Evolutionary conservation across 2,797 vertebrate species (phyloP), one percentile per base, ranked within the genome.

Genomic region (Halcyon smyrnensis): DNA sequence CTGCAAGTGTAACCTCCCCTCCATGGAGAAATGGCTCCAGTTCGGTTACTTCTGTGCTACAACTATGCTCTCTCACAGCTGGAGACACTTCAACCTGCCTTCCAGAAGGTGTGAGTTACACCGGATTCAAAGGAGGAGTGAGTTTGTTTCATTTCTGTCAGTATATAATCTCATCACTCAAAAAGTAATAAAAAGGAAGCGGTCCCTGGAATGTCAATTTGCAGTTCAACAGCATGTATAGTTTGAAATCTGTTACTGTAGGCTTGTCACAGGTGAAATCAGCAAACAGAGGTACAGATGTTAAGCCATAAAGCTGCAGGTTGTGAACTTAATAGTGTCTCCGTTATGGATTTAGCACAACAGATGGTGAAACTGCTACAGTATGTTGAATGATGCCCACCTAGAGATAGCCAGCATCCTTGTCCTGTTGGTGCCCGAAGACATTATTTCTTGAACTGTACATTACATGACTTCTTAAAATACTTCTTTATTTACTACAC

Each of bases 131-230:
- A 1, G 8, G 41, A 78, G 18, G 51, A 20, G 53, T 84, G 84
- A 60, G 79, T 85, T 90, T 43, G 36, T 84, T 96, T 73, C 41
- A 27, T 73, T 91, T 91, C 78, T 34, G 76, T 79, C 50, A 25
- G 23, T 65, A 87, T 32, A 70, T 84, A 82, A 82, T 73, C 36
- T 51, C 32, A 51, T 64, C 50, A 80, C 51, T 63, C 89, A 77
- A 75, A 68, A 0, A 74, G 51, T 50, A 89, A 91, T 63, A 50
- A 85, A 89, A 93, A 91, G 60, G 68, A 14, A 53, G 25, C 5
- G 32, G 46, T 37, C 41, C 39, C 56, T 63, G 59, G 39, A 53
- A 80, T 76, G 54, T 74, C 70, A 54, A 41, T 80, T 85, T 70
- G 74, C 84, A 83, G 17, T 73, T 93, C 32, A 81, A 71, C 9